Conservation (phyloP, 2,888 invertebrate genomes). For the Emmelina monodactyla region DNA sequence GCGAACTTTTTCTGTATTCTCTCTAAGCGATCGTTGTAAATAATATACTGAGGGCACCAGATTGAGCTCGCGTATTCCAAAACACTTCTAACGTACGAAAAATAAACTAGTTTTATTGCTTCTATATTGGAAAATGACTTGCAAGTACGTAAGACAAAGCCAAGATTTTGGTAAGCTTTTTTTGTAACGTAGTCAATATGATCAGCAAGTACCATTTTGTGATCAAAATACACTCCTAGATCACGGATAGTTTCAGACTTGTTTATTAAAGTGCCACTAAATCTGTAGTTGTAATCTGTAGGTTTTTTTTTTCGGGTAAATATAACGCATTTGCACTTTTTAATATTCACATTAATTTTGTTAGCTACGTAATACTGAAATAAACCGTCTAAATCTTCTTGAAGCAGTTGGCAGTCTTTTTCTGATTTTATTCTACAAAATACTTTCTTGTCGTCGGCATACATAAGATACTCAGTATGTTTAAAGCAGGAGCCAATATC, state of each 20-base stretch:
- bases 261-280: background rate
- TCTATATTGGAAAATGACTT: slow-evolving; percentile 2
- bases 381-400: slow-evolving; percentile 1
- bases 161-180: slow-evolving; percentile 8
- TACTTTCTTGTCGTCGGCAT: slow-evolving; percentile 4
- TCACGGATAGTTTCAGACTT: slow-evolving; percentile 1
- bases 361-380: background rate
- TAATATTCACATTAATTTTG: slow-evolving; percentile 4
- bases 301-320: slow-evolving; percentile 6
- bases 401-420: slow-evolving; percentile 2
- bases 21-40: no score
- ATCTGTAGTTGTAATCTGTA: slow-evolving; percentile 1
- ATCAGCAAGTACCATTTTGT: slow-evolving; percentile 4
- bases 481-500: slow-evolving; percentile 2
- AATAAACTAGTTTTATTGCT: slow-evolving; percentile 3
- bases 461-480: background rate
- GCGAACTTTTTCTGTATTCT: no score
- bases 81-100: slow-evolving; percentile 5
- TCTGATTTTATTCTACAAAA: background rate
- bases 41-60: no score
- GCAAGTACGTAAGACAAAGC: slow-evolving; percentile 3
- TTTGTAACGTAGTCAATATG: slow-evolving; percentile 2
- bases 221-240: slow-evolving; percentile 5
- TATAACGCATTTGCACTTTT: slow-evolving; percentile 4
- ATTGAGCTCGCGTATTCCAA: slow-evolving; percentile 4